These are phyloP conservation scores for Byasa hedistus DNA, from an alignment of 2,888 invertebrate genomes.

Conservation along the genomic window DNA sequence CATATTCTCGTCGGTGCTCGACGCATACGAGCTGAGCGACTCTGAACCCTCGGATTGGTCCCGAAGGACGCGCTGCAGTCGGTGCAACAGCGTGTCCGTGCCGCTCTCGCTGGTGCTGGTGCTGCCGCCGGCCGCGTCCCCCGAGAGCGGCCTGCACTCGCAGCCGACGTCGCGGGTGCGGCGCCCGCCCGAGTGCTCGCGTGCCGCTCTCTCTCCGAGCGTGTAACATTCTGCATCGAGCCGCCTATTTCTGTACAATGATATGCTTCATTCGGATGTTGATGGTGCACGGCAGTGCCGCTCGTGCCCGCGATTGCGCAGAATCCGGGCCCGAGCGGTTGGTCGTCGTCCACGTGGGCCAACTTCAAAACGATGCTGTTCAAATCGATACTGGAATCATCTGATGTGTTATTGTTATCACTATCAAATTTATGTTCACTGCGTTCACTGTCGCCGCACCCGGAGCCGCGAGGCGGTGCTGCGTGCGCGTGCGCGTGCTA, in stretches of 20 bases:
- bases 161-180: not conserved
- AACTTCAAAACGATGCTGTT: slow-evolving; percentile 8
- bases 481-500: slow-evolving; percentile 33
- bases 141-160: not conserved
- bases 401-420: not conserved
- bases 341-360: not conserved
- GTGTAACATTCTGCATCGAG: not conserved
- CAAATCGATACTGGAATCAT: slow-evolving; percentile 2
- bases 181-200: too few species aligned
- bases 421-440: not conserved
- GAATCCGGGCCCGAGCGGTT: not conserved
- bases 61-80: slow-evolving; percentile 1
- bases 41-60: slow-evolving; percentile 14
- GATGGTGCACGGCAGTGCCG: not conserved
- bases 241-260: not conserved
- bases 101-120: slow-evolving; percentile 1
- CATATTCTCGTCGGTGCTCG: slow-evolving; percentile 32
- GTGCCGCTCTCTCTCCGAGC: not conserved
- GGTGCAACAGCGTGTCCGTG: not conserved
- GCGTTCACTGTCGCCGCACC: not conserved
- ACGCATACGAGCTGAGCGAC: slow-evolving; percentile 9
- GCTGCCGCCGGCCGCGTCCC: not conserved
- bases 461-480: not conserved
- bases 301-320: not conserved
- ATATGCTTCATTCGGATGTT: not conserved